A percentile compares a stretch with the other conserved stretches of the same genome.
Evolutionary conservation across 2,113 vertebrate genomes (phyloP).

Genomic region (Indri indri): DNA sequence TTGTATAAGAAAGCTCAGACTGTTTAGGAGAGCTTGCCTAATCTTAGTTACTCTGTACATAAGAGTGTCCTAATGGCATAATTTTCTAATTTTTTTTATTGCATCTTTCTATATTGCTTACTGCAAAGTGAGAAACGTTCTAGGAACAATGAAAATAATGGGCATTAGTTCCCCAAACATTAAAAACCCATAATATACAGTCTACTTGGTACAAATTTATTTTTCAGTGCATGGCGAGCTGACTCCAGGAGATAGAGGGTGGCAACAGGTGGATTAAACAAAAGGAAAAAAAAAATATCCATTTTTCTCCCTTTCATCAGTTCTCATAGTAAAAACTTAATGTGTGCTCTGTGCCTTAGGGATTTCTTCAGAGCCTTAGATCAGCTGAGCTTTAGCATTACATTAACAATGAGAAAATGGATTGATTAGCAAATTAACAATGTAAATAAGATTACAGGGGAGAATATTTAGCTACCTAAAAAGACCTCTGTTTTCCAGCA

Average conservation of each 20-base stretch:
- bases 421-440: constrained; percentile 19
- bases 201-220: background rate
- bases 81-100: constrained; percentile 44
- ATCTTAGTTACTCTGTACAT: background rate
- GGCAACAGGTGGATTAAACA: constrained; percentile 7
- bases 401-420: background rate
- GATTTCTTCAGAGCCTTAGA: background rate
- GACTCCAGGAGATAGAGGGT: background rate
- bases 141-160: constrained; percentile 34
- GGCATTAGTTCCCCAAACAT: background rate
- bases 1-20: constrained; percentile 33
- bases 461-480: background rate
- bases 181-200: background rate
- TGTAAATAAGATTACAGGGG: background rate
- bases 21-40: constrained; percentile 22
- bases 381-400: background rate
- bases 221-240: background rate
- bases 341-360: background rate
- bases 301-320: background rate
- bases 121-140: constrained; percentile 26
- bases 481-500: background rate
- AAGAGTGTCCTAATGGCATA: constrained; percentile 24
- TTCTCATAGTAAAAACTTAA: background rate
- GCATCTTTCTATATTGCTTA: constrained; percentile 9
- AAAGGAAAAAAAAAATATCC: background rate